Evolutionary conservation across 2,888 invertebrate genomes (phyloP).

Genomic region (Drosophila mayaguana): DNA sequence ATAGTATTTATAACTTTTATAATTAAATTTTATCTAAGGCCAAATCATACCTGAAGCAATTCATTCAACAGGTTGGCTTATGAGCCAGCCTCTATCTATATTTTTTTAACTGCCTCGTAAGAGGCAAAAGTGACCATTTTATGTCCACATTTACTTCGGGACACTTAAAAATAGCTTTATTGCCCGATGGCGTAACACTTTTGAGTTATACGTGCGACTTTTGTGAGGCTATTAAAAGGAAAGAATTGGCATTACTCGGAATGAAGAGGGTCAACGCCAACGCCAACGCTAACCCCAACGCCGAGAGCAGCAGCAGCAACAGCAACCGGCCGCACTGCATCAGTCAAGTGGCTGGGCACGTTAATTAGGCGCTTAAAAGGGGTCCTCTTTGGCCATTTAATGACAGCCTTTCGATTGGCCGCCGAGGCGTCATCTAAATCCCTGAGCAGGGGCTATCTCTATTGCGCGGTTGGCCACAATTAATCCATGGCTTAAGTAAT

Average conservation of each 20-base stretch:
- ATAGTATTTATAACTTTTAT: too few species aligned
- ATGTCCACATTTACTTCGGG: constrained; percentile 6
- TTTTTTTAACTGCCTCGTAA: constrained; percentile 6
- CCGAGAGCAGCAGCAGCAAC: too few species aligned
- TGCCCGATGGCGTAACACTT: constrained; percentile 35
- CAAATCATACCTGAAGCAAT: not conserved
- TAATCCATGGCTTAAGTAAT: constrained; percentile 76
- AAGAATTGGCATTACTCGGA: constrained; percentile 25
- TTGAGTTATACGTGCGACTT: constrained; percentile 37
- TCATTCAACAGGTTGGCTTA: not conserved
- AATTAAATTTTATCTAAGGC: not conserved
- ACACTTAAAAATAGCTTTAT: constrained; percentile 35
- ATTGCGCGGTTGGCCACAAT: constrained; percentile 51
- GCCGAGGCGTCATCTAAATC: constrained; percentile 21
- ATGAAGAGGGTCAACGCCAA: constrained; percentile 40
- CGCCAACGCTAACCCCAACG: too few species aligned
- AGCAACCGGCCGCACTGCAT: constrained; percentile 36
- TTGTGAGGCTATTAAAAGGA: constrained; percentile 43
- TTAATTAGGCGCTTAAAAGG: constrained; percentile 58
- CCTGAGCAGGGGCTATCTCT: constrained; percentile 46
- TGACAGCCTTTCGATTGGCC: constrained; percentile 61
- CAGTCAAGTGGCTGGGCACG: constrained; percentile 51
- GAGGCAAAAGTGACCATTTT: not conserved
- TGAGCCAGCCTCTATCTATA: not conserved
- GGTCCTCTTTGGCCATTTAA: constrained; percentile 43